phyloP scores from a whole-genome alignment of 2,113 vertebrate genomes.

The Herpailurus yagouaroundi region DNA sequence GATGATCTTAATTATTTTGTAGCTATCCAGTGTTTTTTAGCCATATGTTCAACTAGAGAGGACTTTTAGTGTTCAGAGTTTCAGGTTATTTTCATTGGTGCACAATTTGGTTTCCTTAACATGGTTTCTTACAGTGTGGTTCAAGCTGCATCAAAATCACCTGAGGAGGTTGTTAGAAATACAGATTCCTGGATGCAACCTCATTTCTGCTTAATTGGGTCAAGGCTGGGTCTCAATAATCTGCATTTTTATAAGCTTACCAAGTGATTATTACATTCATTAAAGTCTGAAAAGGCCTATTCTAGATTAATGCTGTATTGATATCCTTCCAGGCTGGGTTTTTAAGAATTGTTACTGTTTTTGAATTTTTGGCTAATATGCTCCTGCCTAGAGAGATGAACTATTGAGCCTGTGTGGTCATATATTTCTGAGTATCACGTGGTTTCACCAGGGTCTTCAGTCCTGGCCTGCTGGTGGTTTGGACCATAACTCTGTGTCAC shows the following conservation, averaged over 20 bases:
- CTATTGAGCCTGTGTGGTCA: background rate
- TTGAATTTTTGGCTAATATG: background rate
- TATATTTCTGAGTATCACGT: background rate
- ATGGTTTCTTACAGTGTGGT: background rate
- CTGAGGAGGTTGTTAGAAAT: background rate
- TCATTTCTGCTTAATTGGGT: background rate
- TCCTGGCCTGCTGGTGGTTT: background rate
- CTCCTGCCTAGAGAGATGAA: background rate
- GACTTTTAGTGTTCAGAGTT: background rate
- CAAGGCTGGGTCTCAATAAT: background rate
- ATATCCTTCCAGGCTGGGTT: background rate
- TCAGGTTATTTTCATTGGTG: background rate
- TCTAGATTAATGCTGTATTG: background rate
- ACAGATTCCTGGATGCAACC: background rate
- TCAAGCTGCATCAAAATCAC: background rate
- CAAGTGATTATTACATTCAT: background rate
- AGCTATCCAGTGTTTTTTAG: background rate
- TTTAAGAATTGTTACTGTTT: background rate
- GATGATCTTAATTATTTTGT: constrained; percentile 17
- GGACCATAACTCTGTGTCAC: background rate
- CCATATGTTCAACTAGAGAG: background rate
- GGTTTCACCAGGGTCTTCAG: background rate
- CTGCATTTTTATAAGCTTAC: background rate
- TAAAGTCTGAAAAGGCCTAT: background rate
- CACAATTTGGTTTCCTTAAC: background rate